phyloP scores from a whole-genome alignment of 2,888 invertebrate species.

The Unio pictorum region DNA sequence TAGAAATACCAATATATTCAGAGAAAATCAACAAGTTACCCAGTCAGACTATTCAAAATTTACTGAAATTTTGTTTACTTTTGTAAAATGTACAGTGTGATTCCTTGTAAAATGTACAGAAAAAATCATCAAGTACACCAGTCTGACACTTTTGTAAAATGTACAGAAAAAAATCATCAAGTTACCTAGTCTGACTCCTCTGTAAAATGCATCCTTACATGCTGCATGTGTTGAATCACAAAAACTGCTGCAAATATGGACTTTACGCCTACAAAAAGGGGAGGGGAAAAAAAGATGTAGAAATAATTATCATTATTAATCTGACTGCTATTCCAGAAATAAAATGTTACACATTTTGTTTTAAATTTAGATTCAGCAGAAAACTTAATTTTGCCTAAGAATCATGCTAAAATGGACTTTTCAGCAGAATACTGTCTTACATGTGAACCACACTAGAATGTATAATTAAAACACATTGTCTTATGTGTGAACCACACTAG shows the following conservation, averaged over 20 bases:
- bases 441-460: no score
- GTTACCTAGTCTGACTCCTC: conserved; percentile 64
- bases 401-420: no score
- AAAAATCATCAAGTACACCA: neutral
- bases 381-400: no score
- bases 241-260: conserved; percentile 66
- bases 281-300: neutral
- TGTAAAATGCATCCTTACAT: conserved; percentile 64
- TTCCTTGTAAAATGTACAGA: neutral
- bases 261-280: conserved; percentile 49
- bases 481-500: no score
- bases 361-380: no score
- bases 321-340: no score
- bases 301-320: neutral
- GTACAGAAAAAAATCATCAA: neutral
- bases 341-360: no score
- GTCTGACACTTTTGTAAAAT: neutral
- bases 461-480: no score
- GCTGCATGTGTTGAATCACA: conserved; percentile 64
- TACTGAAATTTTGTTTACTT: neutral
- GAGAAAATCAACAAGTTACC: neutral
- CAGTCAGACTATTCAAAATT: neutral
- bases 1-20: neutral
- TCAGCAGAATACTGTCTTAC: no score
- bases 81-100: neutral